Evolutionary conservation across 2,113 vertebrate species (phyloP).

Genomic region (Phoenicopterus ruber): DNA sequence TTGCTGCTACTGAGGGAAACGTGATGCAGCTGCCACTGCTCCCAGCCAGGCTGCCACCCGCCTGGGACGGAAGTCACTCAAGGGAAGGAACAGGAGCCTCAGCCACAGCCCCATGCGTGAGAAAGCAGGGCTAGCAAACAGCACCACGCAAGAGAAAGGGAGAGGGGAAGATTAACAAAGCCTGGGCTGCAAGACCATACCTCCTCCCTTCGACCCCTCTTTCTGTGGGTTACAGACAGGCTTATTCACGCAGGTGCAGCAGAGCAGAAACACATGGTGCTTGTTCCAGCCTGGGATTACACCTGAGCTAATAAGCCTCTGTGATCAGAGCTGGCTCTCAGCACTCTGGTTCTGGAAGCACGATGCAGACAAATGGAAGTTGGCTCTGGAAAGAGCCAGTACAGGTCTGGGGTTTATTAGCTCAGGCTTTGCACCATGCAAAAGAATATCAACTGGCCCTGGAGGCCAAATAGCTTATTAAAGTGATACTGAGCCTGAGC

Average conservation of each 20-base stretch:
- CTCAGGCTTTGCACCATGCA: slow-evolving; percentile 24
- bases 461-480: slow-evolving; percentile 48
- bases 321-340: slow-evolving; percentile 47
- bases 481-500: slow-evolving; percentile 18
- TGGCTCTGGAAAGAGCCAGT: slow-evolving; percentile 12
- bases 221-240: not conserved
- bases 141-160: not conserved
- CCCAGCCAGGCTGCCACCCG: not conserved
- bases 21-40: not conserved
- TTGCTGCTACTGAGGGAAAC: not conserved
- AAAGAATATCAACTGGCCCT: not conserved
- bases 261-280: slow-evolving; percentile 27
- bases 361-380: not conserved
- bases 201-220: not conserved
- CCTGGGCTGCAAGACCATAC: not conserved
- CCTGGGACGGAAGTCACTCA: not conserved
- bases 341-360: slow-evolving; percentile 13
- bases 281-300: not conserved
- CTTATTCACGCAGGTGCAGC: slow-evolving; percentile 25
- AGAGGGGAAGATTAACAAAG: not conserved
- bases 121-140: not conserved
- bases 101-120: fast-evolving
- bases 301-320: slow-evolving; percentile 35
- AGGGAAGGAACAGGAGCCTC: not conserved
- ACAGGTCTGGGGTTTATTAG: slow-evolving; percentile 45